phyloP scores from a whole-genome alignment of 2,888 invertebrate species.

The Adelognathus sp. region DNA sequence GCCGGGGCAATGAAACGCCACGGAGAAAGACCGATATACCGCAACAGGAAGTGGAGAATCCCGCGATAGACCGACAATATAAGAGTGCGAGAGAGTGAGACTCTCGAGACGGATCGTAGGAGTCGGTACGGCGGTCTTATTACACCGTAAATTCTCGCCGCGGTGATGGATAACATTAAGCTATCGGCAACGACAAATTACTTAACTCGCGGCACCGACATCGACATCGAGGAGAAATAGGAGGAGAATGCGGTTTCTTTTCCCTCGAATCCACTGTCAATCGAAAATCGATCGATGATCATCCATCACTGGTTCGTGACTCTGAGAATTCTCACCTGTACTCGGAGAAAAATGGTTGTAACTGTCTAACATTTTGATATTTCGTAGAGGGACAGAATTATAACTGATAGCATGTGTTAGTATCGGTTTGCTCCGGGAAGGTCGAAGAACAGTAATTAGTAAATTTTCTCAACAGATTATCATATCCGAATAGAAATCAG shows the following conservation, averaged over 20 bases:
- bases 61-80: no score
- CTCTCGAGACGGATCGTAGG: constrained; percentile 72
- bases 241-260: neutral
- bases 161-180: constrained; percentile 78
- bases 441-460: no score
- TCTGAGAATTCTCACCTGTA: neutral
- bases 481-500: no score
- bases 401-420: no score
- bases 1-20: neutral
- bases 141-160: constrained; percentile 75
- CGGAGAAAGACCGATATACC: neutral
- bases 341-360: no score
- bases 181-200: constrained; percentile 77
- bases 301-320: constrained; percentile 12
- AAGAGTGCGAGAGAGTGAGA: constrained; percentile 53
- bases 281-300: constrained; percentile 29
- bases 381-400: no score
- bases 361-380: no score
- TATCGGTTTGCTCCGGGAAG: no score
- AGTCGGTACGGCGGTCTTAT: constrained; percentile 73
- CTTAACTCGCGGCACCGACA: constrained; percentile 67
- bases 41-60: no score
- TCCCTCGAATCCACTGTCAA: neutral
- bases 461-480: no score
- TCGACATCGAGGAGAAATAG: constrained; percentile 26